Evolutionary conservation across 1,140 invertebrate genomes (phyloP), one percentile per base, ranked within the genome.

Genomic region (Oryctes rhinoceros): DNA sequence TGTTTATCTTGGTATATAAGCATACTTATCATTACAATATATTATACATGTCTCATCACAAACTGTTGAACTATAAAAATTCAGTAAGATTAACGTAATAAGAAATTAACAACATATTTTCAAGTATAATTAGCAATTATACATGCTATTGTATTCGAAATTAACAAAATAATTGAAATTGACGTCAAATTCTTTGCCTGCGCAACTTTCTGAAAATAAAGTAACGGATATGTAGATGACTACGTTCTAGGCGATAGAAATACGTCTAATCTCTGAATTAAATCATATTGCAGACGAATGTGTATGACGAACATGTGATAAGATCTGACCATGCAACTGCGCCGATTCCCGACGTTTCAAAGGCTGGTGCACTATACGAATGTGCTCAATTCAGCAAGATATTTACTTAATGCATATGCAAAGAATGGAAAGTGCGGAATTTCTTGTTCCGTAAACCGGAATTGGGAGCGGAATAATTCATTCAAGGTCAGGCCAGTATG

Each of bases 391-490:
- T 59, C 15, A 59, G 53, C 15, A 18, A 59, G 53, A 59, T 15
- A 59, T 59, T 59, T 59, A 59, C 53, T 59, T 59, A 59, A 59
- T 59, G 53, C 53, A 59, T 59, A 59, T 18, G 18, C 53, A 18
- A 59, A 59, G 53, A 59, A 15, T n/a, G 53, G n/a, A 18, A 18
- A 59, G n/a, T 59, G 53, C 18, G 18, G 15, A n/a, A 59, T 59
- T 59, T 59, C 15, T 59, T 59, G 53, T 18, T 7, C 15, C 1
- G 53, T 7, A 59, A n/a, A 59, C 20, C 53, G 53, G 53, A 59
- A 59, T 59, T n/a, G 15, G n/a, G 53, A 59, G n/a, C 53, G 18
- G 53, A 53, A 53, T 53, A 53, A 59, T 59, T 59, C 53, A 59
- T n/a, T 59, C 53, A 18, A 59, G n/a, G 53, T 59, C 15, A 59